Evolutionary conservation across 2,797 vertebrate species (phyloP), one percentile per base, ranked within the genome.

Genomic region (Enteromius argenteus): DNA sequence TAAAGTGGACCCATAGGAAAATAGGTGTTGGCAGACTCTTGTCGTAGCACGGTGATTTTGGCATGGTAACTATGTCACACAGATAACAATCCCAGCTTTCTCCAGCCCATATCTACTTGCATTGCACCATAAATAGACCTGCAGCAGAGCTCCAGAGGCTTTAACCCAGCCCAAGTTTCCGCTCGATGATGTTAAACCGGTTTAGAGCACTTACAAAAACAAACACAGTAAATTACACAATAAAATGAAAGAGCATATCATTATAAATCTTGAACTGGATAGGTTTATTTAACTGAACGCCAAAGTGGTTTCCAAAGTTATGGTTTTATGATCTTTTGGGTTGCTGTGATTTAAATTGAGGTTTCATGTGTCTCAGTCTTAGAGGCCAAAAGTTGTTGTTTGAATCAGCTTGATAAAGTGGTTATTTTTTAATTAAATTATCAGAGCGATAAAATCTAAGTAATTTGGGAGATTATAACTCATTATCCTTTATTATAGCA

Each of bases 11-110:
- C 44, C 81, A 72, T 35, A 88, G 84, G 88, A 74, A 85, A 79
- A 72, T 77, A 86, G 90, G 91, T 92, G 91, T 92, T 91, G 91
- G 88, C 91, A 92, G 92, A 91, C 64, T 27, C 21, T 58, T 75
- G 78, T 83, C 86, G 83, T 80, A 84, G 87, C 73, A 73, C 80
- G 76, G 84, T 80, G 56, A 75, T 84, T 76, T 79, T 42, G 81
- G 80, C 88, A 64, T 87, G 86, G 79, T 60, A 90, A 85, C 80
- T 87, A 83, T 88, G 88, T 84, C 73, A 80, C 62, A 85, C 9
- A 86, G 91, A 93, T 93, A 90, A 91, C 87, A 76, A 83, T 78
- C 85, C 86, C 84, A 53, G 21, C 81, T 87, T 92, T 90, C 79
- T 88, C 72, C 86, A 79, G 74, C 69, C 30, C 79, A 75, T 89